Evolutionary conservation across 1,140 invertebrate species (phyloP).

Genomic region (Sycophaga agraensis): DNA sequence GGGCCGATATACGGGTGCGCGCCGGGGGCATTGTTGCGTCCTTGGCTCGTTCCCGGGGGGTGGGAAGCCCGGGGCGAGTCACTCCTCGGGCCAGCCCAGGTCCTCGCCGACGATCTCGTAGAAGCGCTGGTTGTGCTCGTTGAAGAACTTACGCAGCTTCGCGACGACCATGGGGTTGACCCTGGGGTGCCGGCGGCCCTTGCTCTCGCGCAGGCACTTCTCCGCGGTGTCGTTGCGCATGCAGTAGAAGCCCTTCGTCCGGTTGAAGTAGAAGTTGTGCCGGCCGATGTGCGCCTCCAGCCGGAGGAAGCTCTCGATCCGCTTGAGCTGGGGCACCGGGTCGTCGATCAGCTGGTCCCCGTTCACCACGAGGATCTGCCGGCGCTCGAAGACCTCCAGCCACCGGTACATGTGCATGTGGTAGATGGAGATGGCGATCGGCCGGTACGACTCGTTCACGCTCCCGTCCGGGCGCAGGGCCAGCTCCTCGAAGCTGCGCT

Average conservation of each 20-base stretch:
- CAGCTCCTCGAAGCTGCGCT: conserved; percentile 76
- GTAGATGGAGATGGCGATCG: conserved; percentile 82
- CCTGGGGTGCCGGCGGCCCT: conserved; percentile 88
- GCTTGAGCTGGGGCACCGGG: conserved; percentile 85
- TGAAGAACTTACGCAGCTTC: conserved; percentile 89
- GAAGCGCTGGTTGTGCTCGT: conserved; percentile 92
- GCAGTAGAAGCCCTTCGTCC: conserved; percentile 97
- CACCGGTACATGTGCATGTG: conserved; percentile 81
- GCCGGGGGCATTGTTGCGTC: no score
- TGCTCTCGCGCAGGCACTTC: conserved; percentile 92
- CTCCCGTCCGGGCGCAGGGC: conserved; percentile 77
- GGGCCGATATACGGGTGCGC: no score
- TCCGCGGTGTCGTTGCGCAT: conserved; percentile 82
- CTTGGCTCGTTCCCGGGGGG: no score
- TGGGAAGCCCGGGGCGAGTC: no score
- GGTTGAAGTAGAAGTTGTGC: conserved; percentile 95
- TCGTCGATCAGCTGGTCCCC: conserved; percentile 94
- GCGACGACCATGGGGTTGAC: conserved; percentile 82
- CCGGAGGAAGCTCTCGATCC: conserved; percentile 86
- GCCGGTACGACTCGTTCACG: conserved; percentile 79
- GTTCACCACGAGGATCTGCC: conserved; percentile 92
- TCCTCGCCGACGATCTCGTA: conserved; percentile 91
- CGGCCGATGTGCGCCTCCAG: conserved; percentile 76
- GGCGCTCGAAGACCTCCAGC: conserved; percentile 84
- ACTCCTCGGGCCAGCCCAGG: conserved; percentile 84